Evolutionary conservation across 1,140 invertebrate genomes (phyloP), one percentile per base, ranked within the genome.

Genomic region (Hydropsyche tenuis): DNA sequence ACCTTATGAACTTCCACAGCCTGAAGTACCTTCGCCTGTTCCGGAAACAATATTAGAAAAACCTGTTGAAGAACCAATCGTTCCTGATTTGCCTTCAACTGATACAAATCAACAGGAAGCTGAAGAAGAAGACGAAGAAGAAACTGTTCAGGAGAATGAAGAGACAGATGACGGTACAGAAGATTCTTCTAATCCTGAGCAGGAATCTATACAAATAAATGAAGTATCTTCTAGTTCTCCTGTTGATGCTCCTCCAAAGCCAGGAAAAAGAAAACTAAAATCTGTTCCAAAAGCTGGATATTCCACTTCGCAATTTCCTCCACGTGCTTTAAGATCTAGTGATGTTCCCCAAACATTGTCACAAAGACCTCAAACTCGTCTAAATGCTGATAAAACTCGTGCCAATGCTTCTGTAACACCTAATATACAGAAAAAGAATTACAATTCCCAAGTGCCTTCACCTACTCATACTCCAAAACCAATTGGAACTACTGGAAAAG

Each of bases 191-290:
- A 20, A 43, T 23, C 12, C 76, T 14, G 80, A 81, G 51, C 83
- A 85, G 73, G 81, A 81, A 77, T 81, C 84, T 14, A 88, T 89
- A 22, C 88, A 89, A 79, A 88, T 88, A 62, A 87, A 89, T 78
- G 88, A 89, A 79, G 85, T 89, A 11, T 88, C 87, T 4, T 88
- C 87, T 6, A 87, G 85, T 73, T 85, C 84, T n/a, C 83, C 83
- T 0, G 79, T 80, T 14, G 83, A 84, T 18, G 79, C 74, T 0
- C 82, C 84, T n/a, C 79, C 79, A 22, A 75, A 81, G 9, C 63
- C 79, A 6, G 79, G 79, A 25, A 80, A 79, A 0, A 77, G 81
- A 0, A 72, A 79, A 0, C 74, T 78, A 7, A 79, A 80, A 65
- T 72, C 53, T 12, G 78, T 56, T 11, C 3, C 27, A 80, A 45